phyloP scores from a whole-genome alignment of 2,797 vertebrate genomes.

The Rachycentron canadum region DNA sequence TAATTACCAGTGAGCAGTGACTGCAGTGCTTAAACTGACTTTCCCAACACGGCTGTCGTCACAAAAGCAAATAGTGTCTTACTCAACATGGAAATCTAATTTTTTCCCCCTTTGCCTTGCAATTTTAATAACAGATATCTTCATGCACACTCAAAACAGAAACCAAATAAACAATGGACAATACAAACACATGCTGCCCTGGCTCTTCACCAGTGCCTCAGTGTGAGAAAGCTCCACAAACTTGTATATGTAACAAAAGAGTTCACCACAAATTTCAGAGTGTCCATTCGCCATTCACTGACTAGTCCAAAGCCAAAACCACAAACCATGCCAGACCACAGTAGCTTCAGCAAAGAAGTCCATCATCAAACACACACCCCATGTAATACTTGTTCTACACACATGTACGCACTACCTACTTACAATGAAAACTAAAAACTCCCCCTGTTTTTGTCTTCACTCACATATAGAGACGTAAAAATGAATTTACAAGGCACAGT shows the following conservation, averaged over 20 bases:
- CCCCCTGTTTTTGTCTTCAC: constrained; percentile 17
- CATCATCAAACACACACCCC: constrained; percentile 8
- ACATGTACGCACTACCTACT: constrained; percentile 3
- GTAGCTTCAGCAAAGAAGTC: constrained; percentile 33
- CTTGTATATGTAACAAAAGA: constrained; percentile 55
- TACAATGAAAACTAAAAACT: constrained; percentile 16
- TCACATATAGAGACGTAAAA: constrained; percentile 34
- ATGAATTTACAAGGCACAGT: constrained; percentile 34
- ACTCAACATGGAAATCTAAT: constrained; percentile 28
- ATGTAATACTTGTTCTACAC: constrained; percentile 21
- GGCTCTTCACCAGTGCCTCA: constrained; percentile 26
- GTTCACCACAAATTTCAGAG: constrained; percentile 51
- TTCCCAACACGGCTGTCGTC: constrained; percentile 36
- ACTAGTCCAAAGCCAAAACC: constrained; percentile 58
- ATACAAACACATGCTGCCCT: constrained; percentile 43
- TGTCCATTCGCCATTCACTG: constrained; percentile 40
- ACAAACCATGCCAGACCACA: constrained; percentile 38
- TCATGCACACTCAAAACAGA: constrained; percentile 43
- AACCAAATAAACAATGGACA: constrained; percentile 55
- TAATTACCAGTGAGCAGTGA: constrained; percentile 55
- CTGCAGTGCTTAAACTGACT: constrained; percentile 19
- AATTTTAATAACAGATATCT: constrained; percentile 52
- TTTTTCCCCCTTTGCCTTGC: neutral
- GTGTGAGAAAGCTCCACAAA: constrained; percentile 58
- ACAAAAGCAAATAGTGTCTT: constrained; percentile 55